These are phyloP conservation scores for Channallabes apus DNA, from an alignment of 2,797 vertebrate species.

Conservation along the genomic window DNA sequence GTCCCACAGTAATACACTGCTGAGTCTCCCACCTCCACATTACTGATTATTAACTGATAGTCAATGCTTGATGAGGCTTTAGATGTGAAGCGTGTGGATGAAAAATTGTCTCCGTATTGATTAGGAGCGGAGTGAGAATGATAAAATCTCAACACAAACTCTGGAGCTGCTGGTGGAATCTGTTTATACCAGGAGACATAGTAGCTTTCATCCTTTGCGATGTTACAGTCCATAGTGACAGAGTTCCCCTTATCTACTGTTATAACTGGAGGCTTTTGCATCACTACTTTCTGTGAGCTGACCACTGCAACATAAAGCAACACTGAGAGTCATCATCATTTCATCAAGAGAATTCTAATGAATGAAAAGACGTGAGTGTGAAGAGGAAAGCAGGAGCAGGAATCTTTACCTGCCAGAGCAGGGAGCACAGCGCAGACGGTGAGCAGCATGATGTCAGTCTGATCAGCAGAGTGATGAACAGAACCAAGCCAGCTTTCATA, in stretches of 20 bases:
- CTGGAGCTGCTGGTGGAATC: conserved; percentile 13
- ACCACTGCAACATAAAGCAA: too few relatives aligned
- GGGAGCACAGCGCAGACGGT: conserved; percentile 1
- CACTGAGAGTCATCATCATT: neutral
- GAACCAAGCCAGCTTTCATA: neutral
- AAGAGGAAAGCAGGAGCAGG: conserved; percentile 12
- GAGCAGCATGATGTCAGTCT: conserved; percentile 17
- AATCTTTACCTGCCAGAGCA: conserved; percentile 22
- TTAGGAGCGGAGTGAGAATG: conserved; percentile 4
- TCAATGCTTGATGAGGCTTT: neutral
- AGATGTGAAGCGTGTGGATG: too few relatives aligned
- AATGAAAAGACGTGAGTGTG: neutral
- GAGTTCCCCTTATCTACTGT: neutral
- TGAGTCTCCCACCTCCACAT: conserved; percentile 51
- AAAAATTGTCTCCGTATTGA: conserved; percentile 17
- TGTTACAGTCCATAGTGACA: conserved; percentile 24
- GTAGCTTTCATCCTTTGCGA: neutral
- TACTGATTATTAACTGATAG: conserved; percentile 54
- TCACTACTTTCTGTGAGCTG: too few relatives aligned
- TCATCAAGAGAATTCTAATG: neutral
- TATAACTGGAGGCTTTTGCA: too few relatives aligned
- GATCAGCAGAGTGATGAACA: conserved; percentile 13
- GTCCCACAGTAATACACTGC: conserved; percentile 46
- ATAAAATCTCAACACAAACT: conserved; percentile 27
- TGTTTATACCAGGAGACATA: conserved; percentile 1